These are phyloP conservation scores for Papilio gigon DNA, from an alignment of 2,888 invertebrate species.

Conservation along the genomic window DNA sequence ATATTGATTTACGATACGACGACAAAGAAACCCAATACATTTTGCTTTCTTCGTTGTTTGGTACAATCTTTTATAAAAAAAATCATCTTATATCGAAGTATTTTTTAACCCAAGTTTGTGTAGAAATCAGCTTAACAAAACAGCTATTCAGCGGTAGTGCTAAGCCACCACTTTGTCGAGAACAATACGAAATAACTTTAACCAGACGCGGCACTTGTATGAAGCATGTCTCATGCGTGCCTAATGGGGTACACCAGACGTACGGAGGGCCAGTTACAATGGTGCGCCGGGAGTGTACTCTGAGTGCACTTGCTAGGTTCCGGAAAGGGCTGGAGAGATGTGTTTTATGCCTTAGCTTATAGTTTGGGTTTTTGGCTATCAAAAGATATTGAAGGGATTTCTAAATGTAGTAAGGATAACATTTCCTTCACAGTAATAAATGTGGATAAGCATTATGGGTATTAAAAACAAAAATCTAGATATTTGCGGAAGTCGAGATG, in stretches of 20 bases:
- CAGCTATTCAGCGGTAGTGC: conserved; percentile 11
- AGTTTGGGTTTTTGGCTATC: conserved; percentile 6
- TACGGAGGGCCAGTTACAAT: conserved; percentile 35
- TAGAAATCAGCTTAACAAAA: conserved; percentile 11
- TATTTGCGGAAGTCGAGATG: background rate
- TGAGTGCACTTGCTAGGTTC: conserved; percentile 26
- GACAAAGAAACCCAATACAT: background rate
- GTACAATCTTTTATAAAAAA: too few species aligned
- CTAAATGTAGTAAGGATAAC: background rate
- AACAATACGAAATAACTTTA: conserved; percentile 28
- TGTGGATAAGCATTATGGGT: too few species aligned
- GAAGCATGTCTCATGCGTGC: conserved; percentile 40
- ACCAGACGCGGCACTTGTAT: conserved; percentile 34
- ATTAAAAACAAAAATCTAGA: background rate
- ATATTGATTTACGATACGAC: background rate
- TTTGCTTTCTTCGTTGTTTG: background rate
- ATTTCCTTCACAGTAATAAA: background rate
- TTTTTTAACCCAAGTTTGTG: background rate
- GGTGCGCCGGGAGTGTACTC: conserved; percentile 20
- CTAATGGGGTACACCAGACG: conserved; percentile 38
- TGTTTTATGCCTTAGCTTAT: conserved; percentile 1
- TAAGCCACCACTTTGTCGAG: background rate
- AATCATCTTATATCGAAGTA: background rate
- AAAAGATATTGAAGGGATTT: background rate
- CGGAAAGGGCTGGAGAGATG: background rate